Evolutionary conservation across 1,140 invertebrate genomes (phyloP).

Genomic region (Holcopasites calliopsidis): DNA sequence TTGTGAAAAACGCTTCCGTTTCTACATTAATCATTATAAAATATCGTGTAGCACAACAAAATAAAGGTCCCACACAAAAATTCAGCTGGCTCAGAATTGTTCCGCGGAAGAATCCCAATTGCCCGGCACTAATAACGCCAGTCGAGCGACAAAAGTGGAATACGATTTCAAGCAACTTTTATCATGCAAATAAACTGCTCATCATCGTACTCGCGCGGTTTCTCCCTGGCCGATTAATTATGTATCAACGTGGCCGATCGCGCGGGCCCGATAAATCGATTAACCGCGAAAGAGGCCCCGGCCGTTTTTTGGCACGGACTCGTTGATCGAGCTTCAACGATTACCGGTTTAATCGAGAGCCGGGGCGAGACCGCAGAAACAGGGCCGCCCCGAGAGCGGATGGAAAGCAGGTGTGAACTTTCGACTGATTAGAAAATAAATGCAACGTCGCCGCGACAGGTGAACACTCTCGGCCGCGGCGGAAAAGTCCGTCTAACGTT

Average conservation of each 20-base stretch:
- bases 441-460: conserved; percentile 14
- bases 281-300: conserved; percentile 18
- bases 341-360: conserved; percentile 17
- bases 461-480: neutral
- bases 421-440: conserved; percentile 44
- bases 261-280: conserved; percentile 39
- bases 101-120: no score
- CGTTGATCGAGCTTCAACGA: conserved; percentile 42
- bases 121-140: no score
- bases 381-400: neutral
- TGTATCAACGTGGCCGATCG: conserved; percentile 4
- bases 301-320: conserved; percentile 6
- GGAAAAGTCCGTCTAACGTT: conserved; percentile 9
- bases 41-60: no score
- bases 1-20: no score
- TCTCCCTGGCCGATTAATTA: conserved; percentile 20
- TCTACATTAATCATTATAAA: no score
- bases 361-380: neutral
- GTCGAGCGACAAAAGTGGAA: neutral
- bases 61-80: no score
- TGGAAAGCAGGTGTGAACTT: conserved; percentile 44
- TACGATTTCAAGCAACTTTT: conserved; percentile 14
- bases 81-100: no score
- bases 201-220: neutral
- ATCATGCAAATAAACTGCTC: conserved; percentile 27